Percentiles rank a stretch among this genome's conserved stretches.
phyloP scores from a whole-genome alignment of 2,113 vertebrate species.

The Merops nubicus region DNA sequence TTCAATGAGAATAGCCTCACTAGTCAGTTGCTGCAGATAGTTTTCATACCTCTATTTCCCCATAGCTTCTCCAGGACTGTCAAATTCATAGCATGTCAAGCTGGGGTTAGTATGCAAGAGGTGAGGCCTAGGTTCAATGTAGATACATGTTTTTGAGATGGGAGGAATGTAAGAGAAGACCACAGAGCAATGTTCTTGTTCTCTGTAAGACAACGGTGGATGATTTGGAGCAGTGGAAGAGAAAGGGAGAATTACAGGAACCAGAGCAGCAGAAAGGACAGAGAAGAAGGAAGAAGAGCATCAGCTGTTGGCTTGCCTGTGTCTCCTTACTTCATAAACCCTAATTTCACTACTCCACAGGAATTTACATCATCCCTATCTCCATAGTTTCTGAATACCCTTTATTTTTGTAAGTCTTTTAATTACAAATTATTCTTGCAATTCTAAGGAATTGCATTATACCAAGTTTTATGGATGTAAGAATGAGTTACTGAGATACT shows the following conservation, averaged over 20 bases:
- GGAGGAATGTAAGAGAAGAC: not conserved
- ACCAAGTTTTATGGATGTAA: not conserved
- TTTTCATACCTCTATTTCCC: not conserved
- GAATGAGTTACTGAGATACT: not conserved
- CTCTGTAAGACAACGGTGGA: not conserved
- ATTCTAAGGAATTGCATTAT: not conserved
- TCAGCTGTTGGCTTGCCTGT: not conserved
- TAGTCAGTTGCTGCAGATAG: not conserved
- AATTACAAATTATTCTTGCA: not conserved
- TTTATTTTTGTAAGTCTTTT: not conserved
- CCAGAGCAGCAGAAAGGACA: not conserved
- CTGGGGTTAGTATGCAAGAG: not conserved
- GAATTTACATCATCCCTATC: not conserved
- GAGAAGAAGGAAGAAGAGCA: not conserved
- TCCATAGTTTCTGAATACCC: not conserved
- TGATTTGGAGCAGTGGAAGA: not conserved
- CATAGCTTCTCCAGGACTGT: not conserved
- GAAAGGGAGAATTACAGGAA: not conserved
- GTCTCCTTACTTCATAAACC: not conserved
- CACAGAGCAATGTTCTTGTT: not conserved
- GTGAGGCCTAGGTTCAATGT: not conserved
- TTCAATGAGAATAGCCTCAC: not conserved
- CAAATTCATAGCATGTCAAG: not conserved
- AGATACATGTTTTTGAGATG: not conserved
- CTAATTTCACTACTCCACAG: not conserved